Evolutionary conservation across 2,113 vertebrate species (phyloP).

Genomic region (Psephotus haematonotus): DNA sequence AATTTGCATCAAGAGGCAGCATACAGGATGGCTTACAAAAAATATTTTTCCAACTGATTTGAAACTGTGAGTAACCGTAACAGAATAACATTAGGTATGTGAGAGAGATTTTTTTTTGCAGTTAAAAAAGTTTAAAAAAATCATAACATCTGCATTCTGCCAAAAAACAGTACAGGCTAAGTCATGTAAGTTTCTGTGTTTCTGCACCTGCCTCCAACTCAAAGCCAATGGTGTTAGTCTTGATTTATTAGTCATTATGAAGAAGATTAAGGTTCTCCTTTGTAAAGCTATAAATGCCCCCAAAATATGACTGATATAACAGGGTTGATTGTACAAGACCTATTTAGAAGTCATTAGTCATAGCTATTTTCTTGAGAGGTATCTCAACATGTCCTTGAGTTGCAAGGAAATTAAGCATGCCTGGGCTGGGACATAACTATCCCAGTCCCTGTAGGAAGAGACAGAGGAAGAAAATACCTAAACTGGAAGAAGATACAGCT

Average conservation of each 20-base stretch:
- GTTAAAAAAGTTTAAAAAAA: neutral
- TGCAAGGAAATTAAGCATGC: neutral
- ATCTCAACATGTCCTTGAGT: neutral
- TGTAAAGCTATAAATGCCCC: neutral
- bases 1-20: neutral
- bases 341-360: neutral
- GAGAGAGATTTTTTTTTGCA: neutral
- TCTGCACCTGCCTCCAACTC: neutral
- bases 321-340: neutral
- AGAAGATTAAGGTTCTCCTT: neutral
- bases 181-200: neutral
- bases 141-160: neutral
- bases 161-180: neutral
- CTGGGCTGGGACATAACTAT: neutral
- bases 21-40: neutral
- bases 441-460: neutral
- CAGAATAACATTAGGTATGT: neutral
- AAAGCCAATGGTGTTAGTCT: neutral
- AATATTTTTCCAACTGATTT: neutral
- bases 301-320: neutral
- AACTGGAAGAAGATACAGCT: neutral
- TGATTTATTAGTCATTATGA: conserved; percentile 3
- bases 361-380: neutral
- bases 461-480: neutral
- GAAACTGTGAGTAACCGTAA: neutral